Conservation (phyloP, 1,140 invertebrate species). For the Hirudo medicinalis region DNA sequence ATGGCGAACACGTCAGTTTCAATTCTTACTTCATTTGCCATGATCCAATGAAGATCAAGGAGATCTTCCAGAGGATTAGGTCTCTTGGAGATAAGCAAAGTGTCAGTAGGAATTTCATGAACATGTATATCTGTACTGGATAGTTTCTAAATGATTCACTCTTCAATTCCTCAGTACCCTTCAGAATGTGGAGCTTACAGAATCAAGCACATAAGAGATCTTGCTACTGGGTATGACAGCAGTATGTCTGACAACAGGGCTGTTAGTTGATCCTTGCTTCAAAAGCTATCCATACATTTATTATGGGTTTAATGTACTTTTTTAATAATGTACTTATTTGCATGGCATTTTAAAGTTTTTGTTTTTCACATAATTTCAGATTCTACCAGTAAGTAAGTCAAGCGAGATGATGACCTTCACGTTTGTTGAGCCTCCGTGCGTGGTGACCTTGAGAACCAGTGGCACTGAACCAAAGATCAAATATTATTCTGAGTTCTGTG, state of each 20-base stretch:
- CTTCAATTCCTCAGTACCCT: conserved; percentile 29
- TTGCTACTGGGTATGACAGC: conserved; percentile 76
- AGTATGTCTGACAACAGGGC: conserved; percentile 57
- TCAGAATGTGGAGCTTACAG: conserved; percentile 52
- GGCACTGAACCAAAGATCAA: conserved; percentile 87
- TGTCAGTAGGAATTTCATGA: conserved; percentile 5
- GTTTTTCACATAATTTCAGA: conserved; percentile 29
- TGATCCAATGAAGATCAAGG: conserved; percentile 54
- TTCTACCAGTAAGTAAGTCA: conserved; percentile 58
- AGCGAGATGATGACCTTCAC: conserved; percentile 94
- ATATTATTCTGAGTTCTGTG: conserved; percentile 78
- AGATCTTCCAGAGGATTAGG: conserved; percentile 69
- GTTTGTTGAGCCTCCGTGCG: conserved; percentile 66
- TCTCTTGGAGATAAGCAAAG: background rate
- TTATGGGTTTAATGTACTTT: no score
- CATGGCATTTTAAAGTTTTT: no score
- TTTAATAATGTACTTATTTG: no score
- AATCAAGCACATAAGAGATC: conserved; percentile 64
- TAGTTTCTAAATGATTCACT: conserved; percentile 1
- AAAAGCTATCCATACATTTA: background rate
- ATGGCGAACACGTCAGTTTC: conserved; percentile 69
- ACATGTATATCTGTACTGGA: background rate
- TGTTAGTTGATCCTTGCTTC: conserved; percentile 32
- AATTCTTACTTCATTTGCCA: conserved; percentile 82
- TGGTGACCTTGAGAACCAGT: conserved; percentile 78